Evolutionary conservation across 2,113 vertebrate genomes (phyloP).

Genomic region (Rhadina sibilatrix): DNA sequence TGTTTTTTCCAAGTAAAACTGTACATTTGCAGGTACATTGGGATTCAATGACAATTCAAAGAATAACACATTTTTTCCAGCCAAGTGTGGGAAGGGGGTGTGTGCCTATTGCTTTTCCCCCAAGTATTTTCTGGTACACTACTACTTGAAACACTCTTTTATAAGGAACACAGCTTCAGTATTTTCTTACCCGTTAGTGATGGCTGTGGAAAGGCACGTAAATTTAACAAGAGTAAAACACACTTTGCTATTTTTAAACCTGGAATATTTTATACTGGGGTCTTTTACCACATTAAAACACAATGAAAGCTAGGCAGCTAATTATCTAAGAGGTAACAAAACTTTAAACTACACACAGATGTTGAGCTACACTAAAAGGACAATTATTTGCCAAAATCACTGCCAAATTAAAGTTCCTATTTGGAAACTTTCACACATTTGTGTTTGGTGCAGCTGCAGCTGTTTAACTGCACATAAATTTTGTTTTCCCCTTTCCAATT

Average conservation of each 20-base stretch:
- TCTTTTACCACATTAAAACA: slow-evolving; percentile 43
- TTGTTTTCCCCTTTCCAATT: slow-evolving; percentile 57
- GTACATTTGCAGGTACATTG: background rate
- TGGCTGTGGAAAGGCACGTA: background rate
- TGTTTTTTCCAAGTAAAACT: background rate
- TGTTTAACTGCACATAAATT: slow-evolving; percentile 69
- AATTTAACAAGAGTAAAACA: slow-evolving; percentile 31
- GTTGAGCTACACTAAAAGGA: slow-evolving; percentile 58
- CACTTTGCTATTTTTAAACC: slow-evolving; percentile 19
- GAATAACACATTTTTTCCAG: background rate
- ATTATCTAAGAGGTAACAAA: slow-evolving; percentile 67
- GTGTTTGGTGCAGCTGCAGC: slow-evolving; percentile 69
- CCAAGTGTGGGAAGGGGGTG: background rate
- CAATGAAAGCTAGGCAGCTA: slow-evolving; percentile 41
- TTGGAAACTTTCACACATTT: slow-evolving; percentile 66
- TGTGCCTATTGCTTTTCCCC: background rate
- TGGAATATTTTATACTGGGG: slow-evolving; percentile 26
- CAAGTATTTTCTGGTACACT: background rate
- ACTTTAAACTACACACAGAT: slow-evolving; percentile 67
- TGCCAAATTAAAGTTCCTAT: slow-evolving; percentile 65
- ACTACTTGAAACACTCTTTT: background rate
- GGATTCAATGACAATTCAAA: background rate
- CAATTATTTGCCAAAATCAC: slow-evolving; percentile 62
- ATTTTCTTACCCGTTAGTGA: background rate
- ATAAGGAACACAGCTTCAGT: background rate